Conservation (phyloP, 2,797 vertebrate genomes). For the Rousettus madagascariensis region DNA sequence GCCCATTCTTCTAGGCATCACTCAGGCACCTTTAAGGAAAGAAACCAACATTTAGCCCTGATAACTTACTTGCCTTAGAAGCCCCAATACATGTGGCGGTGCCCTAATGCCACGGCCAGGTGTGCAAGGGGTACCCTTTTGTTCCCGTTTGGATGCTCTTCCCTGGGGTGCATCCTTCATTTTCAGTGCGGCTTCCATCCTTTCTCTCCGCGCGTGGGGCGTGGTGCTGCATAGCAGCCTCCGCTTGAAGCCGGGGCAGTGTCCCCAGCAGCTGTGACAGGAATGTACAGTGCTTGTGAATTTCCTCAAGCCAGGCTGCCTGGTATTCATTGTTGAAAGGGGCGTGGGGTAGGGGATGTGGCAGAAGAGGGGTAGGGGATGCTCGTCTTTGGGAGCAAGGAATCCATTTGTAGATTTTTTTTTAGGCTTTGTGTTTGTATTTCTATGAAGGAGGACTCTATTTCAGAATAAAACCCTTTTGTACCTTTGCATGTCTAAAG, state of each 20-base stretch:
- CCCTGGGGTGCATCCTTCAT: conserved; percentile 1
- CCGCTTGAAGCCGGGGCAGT: neutral
- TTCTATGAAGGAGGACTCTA: neutral
- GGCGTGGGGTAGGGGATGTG: too few relatives aligned
- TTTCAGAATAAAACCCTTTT: neutral
- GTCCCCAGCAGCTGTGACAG: neutral
- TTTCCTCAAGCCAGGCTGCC: conserved; percentile 49
- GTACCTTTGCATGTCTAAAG: neutral
- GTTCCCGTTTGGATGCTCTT: neutral
- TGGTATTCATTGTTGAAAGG: conserved; percentile 56
- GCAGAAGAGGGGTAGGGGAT: neutral
- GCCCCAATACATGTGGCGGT: neutral
- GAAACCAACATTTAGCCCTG: neutral
- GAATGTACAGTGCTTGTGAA: conserved; percentile 20
- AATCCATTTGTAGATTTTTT: conserved; percentile 53
- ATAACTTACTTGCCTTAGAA: neutral
- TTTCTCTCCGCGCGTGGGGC: conserved; percentile 60
- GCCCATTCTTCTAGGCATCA: conserved; percentile 58
- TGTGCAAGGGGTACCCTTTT: conserved; percentile 56
- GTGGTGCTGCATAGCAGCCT: conserved; percentile 63
- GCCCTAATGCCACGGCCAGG: neutral
- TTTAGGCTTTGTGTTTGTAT: conserved; percentile 46
- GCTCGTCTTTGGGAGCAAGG: neutral
- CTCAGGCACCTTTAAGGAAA: neutral
- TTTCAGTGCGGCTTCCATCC: neutral